Evolutionary conservation across 1,140 invertebrate species (phyloP).

Genomic region (Oreohelix idahoensis): DNA sequence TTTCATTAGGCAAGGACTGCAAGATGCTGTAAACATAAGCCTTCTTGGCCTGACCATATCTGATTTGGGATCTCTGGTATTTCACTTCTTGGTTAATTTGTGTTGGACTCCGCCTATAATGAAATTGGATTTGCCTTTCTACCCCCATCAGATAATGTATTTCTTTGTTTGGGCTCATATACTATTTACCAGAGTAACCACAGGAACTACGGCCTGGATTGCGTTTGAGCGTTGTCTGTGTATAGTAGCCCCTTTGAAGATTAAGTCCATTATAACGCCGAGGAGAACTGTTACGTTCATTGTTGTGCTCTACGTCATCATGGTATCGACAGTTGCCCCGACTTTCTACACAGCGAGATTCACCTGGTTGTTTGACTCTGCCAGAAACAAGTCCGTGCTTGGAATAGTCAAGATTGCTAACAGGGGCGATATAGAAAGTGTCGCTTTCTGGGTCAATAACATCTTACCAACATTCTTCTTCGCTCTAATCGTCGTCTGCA

Average conservation of each 20-base stretch:
- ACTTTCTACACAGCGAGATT: slow-evolving; percentile 4
- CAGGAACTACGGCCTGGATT: background rate
- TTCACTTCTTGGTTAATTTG: background rate
- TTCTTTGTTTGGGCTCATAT: background rate
- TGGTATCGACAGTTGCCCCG: background rate
- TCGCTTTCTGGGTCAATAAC: background rate
- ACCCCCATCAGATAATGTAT: background rate
- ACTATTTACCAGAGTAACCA: background rate
- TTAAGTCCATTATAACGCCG: background rate
- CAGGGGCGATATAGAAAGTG: background rate
- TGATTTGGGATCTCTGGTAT: background rate
- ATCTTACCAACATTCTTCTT: background rate
- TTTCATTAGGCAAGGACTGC: background rate
- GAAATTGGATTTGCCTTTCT: slow-evolving; percentile 1
- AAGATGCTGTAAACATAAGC: background rate
- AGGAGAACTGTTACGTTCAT: background rate
- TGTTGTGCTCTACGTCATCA: background rate
- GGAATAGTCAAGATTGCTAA: background rate
- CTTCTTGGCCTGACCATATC: background rate
- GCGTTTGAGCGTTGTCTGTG: background rate
- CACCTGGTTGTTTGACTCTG: slow-evolving; percentile 4
- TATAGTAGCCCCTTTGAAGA: slow-evolving; percentile 5
- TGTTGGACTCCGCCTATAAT: background rate
- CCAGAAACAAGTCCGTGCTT: background rate
- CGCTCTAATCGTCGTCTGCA: background rate